A percentile compares a stretch with the other conserved stretches of the same genome.
These are phyloP conservation scores for Ladona fulva DNA, from an alignment of 1,140 invertebrate species.

Conservation along the genomic window DNA sequence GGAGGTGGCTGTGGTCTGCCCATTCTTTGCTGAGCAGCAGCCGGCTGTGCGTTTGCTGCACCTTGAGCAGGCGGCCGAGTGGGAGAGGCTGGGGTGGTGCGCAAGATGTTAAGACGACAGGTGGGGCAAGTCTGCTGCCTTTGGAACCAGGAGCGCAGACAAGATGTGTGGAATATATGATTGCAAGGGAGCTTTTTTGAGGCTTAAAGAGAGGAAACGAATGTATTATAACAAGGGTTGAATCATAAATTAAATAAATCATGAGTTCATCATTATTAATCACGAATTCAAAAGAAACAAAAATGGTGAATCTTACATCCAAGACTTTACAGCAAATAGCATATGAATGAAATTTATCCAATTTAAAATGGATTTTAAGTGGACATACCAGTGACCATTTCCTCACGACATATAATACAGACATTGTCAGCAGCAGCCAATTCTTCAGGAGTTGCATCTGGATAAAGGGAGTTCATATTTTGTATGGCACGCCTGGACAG, in stretches of 20 bases:
- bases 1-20: slow-evolving; percentile 31
- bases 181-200: slow-evolving; percentile 98
- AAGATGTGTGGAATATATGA: slow-evolving; percentile 98
- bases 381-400: slow-evolving; percentile 61
- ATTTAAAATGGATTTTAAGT: too few relatives aligned
- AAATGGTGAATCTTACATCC: too few relatives aligned
- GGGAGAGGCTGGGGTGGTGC: slow-evolving; percentile 38
- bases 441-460: slow-evolving; percentile 91
- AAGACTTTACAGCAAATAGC: too few relatives aligned
- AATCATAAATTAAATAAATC: too few relatives aligned
- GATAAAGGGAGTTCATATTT: slow-evolving; percentile 97
- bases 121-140: slow-evolving; percentile 99
- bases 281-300: too few relatives aligned
- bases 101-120: slow-evolving; percentile 90
- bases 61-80: not conserved
- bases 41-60: slow-evolving; percentile 48
- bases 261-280: too few relatives aligned
- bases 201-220: slow-evolving; percentile 37
- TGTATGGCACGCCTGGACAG: slow-evolving; percentile 91
- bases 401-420: slow-evolving; percentile 97
- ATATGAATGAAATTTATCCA: too few relatives aligned
- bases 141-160: slow-evolving; percentile 99
- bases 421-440: slow-evolving; percentile 91
- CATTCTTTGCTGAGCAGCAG: slow-evolving; percentile 39
- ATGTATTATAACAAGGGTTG: not conserved